phyloP scores from a whole-genome alignment of 2,797 vertebrate genomes.

The Acanthis flammea region DNA sequence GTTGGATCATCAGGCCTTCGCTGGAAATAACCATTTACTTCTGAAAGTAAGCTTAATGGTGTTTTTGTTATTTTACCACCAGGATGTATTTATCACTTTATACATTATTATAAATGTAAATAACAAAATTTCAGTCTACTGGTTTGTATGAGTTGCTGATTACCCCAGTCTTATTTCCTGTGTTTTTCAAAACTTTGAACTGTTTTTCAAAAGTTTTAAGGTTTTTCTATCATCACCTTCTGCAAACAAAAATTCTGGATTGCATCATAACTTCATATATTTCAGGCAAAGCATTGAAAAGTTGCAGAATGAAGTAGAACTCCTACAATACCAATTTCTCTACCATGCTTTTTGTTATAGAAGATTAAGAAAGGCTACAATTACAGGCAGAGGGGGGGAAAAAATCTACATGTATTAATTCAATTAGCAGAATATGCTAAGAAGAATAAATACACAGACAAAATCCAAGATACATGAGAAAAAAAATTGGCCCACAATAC shows the following conservation, averaged over 20 bases:
- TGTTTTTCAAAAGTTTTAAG: constrained; percentile 34
- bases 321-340: neutral
- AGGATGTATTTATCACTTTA: neutral
- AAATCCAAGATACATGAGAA: neutral
- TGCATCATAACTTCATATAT: neutral
- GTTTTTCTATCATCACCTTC: neutral
- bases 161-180: neutral
- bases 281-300: neutral
- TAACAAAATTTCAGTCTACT: neutral
- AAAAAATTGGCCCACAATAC: neutral
- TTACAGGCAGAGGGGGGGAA: neutral
- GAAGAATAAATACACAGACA: neutral
- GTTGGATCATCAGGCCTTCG: neutral
- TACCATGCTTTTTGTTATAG: neutral
- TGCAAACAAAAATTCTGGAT: neutral
- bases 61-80: constrained; percentile 45
- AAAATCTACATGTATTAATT: neutral
- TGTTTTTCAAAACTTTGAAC: neutral
- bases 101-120: neutral
- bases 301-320: neutral
- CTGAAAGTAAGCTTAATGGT: neutral
- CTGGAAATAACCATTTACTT: neutral
- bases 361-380: neutral
- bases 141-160: neutral
- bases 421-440: neutral